Conservation (phyloP, 2,113 vertebrate genomes). For the Martes martes region DNA sequence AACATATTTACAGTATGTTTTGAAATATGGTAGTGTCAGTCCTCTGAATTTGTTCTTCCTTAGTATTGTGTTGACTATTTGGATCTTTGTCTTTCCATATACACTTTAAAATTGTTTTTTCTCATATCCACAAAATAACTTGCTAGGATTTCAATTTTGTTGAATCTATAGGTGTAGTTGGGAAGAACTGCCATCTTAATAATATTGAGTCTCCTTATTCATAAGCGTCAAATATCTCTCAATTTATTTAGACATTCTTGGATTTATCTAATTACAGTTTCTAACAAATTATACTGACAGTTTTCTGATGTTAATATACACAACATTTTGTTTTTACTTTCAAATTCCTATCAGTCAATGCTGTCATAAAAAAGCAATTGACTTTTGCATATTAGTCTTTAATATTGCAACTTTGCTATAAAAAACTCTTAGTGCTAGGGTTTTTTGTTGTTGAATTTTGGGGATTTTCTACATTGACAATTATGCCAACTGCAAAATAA, state of each 20-base stretch:
- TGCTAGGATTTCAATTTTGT: not conserved
- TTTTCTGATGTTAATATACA: not conserved
- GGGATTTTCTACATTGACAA: not conserved
- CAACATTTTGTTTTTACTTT: not conserved
- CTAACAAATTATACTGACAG: not conserved
- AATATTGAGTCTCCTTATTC: not conserved
- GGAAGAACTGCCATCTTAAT: not conserved
- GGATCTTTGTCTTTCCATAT: not conserved
- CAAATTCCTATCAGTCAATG: not conserved
- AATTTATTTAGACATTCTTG: not conserved
- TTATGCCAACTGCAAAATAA: not conserved
- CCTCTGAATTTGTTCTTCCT: not conserved
- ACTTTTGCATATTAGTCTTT: not conserved
- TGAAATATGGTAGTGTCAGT: accelerated
- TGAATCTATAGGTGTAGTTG: not conserved
- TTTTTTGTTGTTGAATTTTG: not conserved
- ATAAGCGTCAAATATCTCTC: not conserved
- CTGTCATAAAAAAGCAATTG: not conserved
- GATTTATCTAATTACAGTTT: not conserved
- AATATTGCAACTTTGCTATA: not conserved
- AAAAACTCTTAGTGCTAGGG: not conserved
- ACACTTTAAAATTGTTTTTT: not conserved
- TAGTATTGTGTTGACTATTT: not conserved
- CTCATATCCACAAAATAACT: not conserved
- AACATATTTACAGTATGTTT: not conserved